Percentiles rank a stretch among this genome's conserved stretches.
Conservation (phyloP, 2,113 vertebrate genomes). For the Calidris pygmaea region DNA sequence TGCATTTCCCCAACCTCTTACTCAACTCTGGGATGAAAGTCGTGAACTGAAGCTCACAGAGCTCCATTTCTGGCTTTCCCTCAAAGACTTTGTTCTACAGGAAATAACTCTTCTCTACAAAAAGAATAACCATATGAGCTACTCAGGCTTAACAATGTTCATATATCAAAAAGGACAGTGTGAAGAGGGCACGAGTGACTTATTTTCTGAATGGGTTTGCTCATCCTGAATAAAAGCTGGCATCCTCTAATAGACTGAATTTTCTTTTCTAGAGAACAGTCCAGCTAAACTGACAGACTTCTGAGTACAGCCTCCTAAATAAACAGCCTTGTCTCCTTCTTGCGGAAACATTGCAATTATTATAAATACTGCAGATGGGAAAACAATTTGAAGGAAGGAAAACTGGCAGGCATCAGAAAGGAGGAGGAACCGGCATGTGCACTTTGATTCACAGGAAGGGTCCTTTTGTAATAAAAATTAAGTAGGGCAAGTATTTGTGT, state of each 20-base stretch:
- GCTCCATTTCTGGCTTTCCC: not conserved
- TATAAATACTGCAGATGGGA: slow-evolving; percentile 18
- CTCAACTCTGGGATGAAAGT: slow-evolving; percentile 1
- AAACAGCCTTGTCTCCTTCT: slow-evolving; percentile 4
- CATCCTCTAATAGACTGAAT: slow-evolving; percentile 16
- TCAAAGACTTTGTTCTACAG: slow-evolving; percentile 7
- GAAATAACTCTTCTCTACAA: slow-evolving; percentile 26
- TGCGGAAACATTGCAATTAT: slow-evolving; percentile 20
- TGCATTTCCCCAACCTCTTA: not conserved
- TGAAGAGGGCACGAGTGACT: not conserved
- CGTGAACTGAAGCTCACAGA: not conserved
- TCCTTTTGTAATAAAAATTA: not conserved
- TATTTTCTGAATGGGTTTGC: slow-evolving; percentile 31
- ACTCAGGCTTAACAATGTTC: not conserved
- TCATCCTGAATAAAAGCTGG: slow-evolving; percentile 53
- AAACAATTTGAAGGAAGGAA: slow-evolving; percentile 8
- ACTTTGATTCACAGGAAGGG: not conserved
- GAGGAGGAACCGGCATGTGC: not conserved
- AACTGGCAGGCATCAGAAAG: not conserved
- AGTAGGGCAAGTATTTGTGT: not conserved
- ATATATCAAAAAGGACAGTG: not conserved
- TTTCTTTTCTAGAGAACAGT: slow-evolving; percentile 12
- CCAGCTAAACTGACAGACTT: slow-evolving; percentile 8
- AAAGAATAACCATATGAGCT: not conserved
- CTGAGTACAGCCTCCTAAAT: slow-evolving; percentile 11